Conservation (phyloP, 2,113 vertebrate species). For the Myiopsitta monachus region DNA sequence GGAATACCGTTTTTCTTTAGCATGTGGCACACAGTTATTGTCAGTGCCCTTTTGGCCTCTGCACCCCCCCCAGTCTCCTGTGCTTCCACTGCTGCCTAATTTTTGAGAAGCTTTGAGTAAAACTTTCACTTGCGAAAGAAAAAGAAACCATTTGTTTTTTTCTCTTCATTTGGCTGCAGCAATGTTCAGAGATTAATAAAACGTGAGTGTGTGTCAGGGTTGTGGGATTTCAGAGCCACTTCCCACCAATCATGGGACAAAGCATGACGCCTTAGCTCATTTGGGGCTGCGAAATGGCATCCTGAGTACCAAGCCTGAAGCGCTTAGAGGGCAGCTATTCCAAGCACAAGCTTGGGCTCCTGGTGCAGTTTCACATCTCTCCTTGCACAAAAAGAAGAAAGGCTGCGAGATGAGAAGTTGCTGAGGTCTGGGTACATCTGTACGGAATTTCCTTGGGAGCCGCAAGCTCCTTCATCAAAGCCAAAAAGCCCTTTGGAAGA, state of each 20-base stretch:
- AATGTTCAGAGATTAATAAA: background rate
- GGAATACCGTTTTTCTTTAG: background rate
- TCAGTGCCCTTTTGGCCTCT: background rate
- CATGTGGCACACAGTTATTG: background rate
- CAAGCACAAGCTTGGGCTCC: background rate
- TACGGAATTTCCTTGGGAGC: background rate
- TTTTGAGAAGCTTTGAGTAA: conserved; percentile 38
- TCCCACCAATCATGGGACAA: background rate
- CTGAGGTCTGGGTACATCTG: background rate
- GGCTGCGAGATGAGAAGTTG: background rate
- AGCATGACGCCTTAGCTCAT: background rate
- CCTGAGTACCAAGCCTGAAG: background rate
- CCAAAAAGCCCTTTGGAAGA: background rate
- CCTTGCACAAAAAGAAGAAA: background rate
- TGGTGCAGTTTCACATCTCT: background rate
- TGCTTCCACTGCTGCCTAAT: background rate
- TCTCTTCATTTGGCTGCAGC: background rate
- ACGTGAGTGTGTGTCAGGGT: background rate
- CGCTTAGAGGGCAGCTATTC: background rate
- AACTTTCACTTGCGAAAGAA: conserved; percentile 42
- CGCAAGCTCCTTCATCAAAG: background rate
- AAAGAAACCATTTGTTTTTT: conserved; percentile 18
- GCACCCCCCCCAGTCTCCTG: accelerated
- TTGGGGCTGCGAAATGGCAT: background rate
- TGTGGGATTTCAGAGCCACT: background rate